Evolutionary conservation across 2,797 vertebrate species (phyloP), one percentile per base, ranked within the genome.

Genomic region (Hydrolagus colliei): DNA sequence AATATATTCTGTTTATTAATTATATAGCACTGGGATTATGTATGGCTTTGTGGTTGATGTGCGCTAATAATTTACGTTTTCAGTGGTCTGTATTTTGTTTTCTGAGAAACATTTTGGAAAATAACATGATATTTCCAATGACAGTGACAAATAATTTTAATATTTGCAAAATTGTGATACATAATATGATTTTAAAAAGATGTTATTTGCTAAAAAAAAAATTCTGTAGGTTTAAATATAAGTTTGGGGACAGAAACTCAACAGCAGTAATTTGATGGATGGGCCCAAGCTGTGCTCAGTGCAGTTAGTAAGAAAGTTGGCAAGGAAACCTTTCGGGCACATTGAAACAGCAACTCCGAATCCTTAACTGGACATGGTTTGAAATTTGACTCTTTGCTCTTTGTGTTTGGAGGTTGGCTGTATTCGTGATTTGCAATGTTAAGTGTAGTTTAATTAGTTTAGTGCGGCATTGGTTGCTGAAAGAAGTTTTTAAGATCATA

Each of bases 371-470:
- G 89, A 88, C 88, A 90, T 72, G 90, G 89, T 92, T 91, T 93
- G 92, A 93, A 94, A 92, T 92, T 93, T 90, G 92, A 93, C 91
- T 92, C 90, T 92, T 91, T 88, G 89, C 87, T 90, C 90, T 92
- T 90, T 91, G 91, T 91, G 91, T 91, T 89, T 88, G 88, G 74
- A 59, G 74, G 18, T 35, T 52, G 74, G 59, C 59, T 59, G 18
- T 10, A 4, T 76, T 76, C 52, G 9, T 20, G 9, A 59, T 8
- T 9, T 76, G 74, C 18, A 76, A 20, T 59, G 41, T 18, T 76
- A 52, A 76, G 20, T 20, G 0, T 76, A 4, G 20, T 52, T 52
- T 20, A 76, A 52, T 52, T 16, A 52, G 16, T 76, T 59, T 59
- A 52, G 20, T 76, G 59, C 74, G 52, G 7, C 41, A 76, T 20